Base-by-base conservation (phyloP, 2,888 invertebrate species). In the Idaea biselata region DNA sequence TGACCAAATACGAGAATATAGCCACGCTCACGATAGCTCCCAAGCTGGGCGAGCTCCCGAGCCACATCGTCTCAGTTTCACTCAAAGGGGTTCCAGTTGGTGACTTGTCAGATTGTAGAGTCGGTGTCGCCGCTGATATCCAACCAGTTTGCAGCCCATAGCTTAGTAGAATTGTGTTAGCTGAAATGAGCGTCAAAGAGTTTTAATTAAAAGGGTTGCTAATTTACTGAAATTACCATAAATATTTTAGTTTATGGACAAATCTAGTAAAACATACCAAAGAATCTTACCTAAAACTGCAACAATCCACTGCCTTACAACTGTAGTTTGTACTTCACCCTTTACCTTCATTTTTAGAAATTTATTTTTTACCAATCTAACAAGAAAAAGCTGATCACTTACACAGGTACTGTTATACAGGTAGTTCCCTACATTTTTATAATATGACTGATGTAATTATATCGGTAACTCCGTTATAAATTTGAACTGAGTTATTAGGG, bases 81-180 rank as follows among this genome's bases (percentile, higher is more conserved):
- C 81, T 79, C 60, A 93, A 64, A 0, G 82, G 76, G 2, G 58
- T 63, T 4, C 82, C 85, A 1, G 82, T 68, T 0, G 87, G 85
- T 3, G 84, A 79, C 0, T 63, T 58, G 1, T 73, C 72, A 0
- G 86, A 82, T 62, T 85, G 78, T 44, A 91, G 77, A 16, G 81
- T 71, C 1, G 79, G 78, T 3, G 86, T 73, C 63, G 85, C 82
- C 0, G 88, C 86, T 0, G 92, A 87, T 4, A 88, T 79, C 88
- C 89, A 92, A 5, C 89, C 90, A 7, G 81, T 73, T 58, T 84
- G 83, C 8, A 83, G 74, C 0, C 91, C 91, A 62, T 87, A 80
- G 6, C 78, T 80, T 58, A 89, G 77, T 16, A 86, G 70, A 0
- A 82, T 73, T 54, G 86, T 62, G 66, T 87, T 87, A 7, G 82